Base-by-base conservation (phyloP, 2,797 vertebrate species). In the Hippocampus kuda region DNA sequence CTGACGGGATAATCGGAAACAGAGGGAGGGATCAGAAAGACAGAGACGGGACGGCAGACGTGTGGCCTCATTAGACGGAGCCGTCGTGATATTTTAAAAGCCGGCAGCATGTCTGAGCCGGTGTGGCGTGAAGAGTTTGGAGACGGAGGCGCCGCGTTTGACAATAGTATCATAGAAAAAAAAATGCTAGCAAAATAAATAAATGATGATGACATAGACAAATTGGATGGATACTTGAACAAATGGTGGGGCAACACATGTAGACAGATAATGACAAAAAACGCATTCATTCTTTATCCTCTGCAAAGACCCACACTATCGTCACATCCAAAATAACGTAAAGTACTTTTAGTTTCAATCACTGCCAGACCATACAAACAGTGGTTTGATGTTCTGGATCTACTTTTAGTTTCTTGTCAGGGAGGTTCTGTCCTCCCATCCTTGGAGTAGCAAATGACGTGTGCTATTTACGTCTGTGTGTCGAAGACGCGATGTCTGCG, bases 1-100 rank as follows among this genome's bases (percentile, higher is more conserved):
- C 72, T 12, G 42, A 79, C 77, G 67, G 20, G 54, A 79, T 72
- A 76, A 77, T 86, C 77, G 75, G 72, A 76, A 69, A 69, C 13
- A 3, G 67, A 74, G 15, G 64, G 68, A 24, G 53, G 76, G 72
- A 76, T 78, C 72, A 76, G 41, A 78, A 38, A 77, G 72, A 80
- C 62, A 15, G 63, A 57, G 70, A 72, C 27, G 20, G 48, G 66
- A 67, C 15, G 41, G 62, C 7, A 63, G 70, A 75, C 16, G 15
- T 53, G 66, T 34, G 20, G 74, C 77, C 72, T 79, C 30, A 66
- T 81, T 73, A 76, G 70, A 81, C 75, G 74, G 57, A 71, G 66
- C 67, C 66, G 72, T 70, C 68, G 69, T 46, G 72, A 74, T 76
- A 41, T 76, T 75, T 69, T 38, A 41, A 53, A 66, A 54, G 56